Evolutionary conservation across 2,113 vertebrate species (phyloP), one percentile per base, ranked within the genome.

Genomic region (Microtus richardsoni): DNA sequence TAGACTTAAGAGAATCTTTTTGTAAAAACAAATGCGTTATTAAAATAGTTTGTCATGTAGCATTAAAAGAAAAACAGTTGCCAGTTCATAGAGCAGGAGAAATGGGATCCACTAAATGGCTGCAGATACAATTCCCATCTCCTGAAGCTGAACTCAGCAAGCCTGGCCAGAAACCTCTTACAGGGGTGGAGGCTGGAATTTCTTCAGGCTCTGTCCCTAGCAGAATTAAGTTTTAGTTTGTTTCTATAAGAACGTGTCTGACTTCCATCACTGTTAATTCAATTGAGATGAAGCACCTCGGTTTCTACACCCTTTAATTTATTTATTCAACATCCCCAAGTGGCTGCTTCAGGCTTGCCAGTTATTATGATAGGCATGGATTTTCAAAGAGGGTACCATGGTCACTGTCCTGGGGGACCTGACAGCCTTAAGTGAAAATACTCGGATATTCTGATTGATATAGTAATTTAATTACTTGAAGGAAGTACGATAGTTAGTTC

Each of bases 1-100:
- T 82, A 97, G 77, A 97, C 96, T 97, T 93, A 88, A 83, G 91
- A 96, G 89, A 85, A 97, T 39, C 68, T 70, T 86, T 82, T 86
- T 85, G 30, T 95, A 97, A 93, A 90, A 91, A 98, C 91, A 97
- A 98, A 98, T 96, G 62, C 91, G 87, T 95, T 97, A 89, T 89
- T 97, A 96, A 97, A 93, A 58, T 89, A 87, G 73, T 93, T 96
- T 97, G 79, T 95, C 96, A 95, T 92, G 75, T 62, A 75, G 86
- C 97, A 74, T 94, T 96, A 89, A 96, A 92, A 94, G 70, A 66
- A 84, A 95, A 91, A 74, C 89, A 60, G 88, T 41, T 92, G 93
- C 91, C 95, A 96, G 86, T 4, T 93, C 92, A 89, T 64, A 36
- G 33, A 77, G 47, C 89, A 75, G 30, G 64, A 86, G 70, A 92